These are phyloP conservation scores for Epistrophe grossulariae DNA, from an alignment of 2,888 invertebrate genomes.

Conservation along the genomic window DNA sequence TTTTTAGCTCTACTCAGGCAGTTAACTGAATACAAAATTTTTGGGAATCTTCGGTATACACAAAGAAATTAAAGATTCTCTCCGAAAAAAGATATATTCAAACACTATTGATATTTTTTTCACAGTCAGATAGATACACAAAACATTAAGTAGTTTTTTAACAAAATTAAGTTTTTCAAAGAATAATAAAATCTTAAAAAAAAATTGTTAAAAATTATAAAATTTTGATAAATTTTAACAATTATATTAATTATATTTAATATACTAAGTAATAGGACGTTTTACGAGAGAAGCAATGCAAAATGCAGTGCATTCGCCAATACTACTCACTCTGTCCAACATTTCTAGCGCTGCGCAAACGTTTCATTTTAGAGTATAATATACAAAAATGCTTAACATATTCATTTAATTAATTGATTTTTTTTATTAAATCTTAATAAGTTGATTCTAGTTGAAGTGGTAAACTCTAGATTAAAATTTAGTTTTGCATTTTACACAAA, in stretches of 20 bases:
- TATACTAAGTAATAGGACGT: conserved; percentile 28
- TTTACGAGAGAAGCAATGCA: conserved; percentile 70
- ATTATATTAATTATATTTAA: conserved; percentile 37
- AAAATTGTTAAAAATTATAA: conserved; percentile 45
- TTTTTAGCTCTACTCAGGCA: conserved; percentile 70
- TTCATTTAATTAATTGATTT: conserved; percentile 34
- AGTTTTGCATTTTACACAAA: conserved; percentile 61
- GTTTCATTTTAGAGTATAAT: conserved; percentile 59
- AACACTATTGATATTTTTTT: conserved; percentile 65
- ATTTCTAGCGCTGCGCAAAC: conserved; percentile 77
- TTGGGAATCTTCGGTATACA: conserved; percentile 61
- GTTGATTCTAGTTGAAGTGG: conserved; percentile 51
- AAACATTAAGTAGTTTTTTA: conserved; percentile 35
- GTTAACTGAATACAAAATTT: conserved; percentile 69
- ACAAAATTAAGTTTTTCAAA: too few species aligned
- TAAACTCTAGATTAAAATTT: conserved; percentile 62
- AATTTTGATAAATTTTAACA: conserved; percentile 56
- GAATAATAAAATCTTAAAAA: conserved; percentile 26
- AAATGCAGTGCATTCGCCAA: conserved; percentile 74
- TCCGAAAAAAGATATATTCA: conserved; percentile 60
- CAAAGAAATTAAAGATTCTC: conserved; percentile 59
- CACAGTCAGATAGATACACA: conserved; percentile 55
- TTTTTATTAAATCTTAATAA: conserved; percentile 28
- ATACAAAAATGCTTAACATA: conserved; percentile 64
- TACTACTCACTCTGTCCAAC: conserved; percentile 79